phyloP scores from a whole-genome alignment of 2,888 invertebrate genomes.

The Sarcophaga caerulescens region DNA sequence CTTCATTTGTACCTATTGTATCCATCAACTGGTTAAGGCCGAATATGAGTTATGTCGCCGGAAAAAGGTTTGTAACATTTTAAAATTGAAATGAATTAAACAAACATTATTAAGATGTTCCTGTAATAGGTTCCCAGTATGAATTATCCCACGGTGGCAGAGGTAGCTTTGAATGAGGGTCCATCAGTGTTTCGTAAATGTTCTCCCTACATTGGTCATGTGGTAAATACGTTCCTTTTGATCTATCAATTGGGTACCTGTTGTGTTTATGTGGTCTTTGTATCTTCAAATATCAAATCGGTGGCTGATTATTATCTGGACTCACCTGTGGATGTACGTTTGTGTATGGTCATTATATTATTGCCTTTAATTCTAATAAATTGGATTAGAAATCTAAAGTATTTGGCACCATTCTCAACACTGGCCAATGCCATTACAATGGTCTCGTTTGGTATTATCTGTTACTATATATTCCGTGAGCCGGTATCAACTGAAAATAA shows the following conservation, averaged over 20 bases:
- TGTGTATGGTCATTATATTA: slow-evolving; percentile 88
- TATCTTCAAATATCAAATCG: slow-evolving; percentile 90
- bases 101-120: not conserved
- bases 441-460: slow-evolving; percentile 91
- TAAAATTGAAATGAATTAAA: not conserved
- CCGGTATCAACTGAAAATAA: slow-evolving; percentile 85
- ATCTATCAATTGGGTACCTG: slow-evolving; percentile 97
- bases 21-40: slow-evolving; percentile 88
- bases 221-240: slow-evolving; percentile 88
- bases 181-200: slow-evolving; percentile 85
- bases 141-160: slow-evolving; percentile 91
- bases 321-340: slow-evolving; percentile 82
- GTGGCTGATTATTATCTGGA: slow-evolving; percentile 84
- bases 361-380: slow-evolving; percentile 90
- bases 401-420: slow-evolving; percentile 94
- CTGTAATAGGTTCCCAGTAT: slow-evolving; percentile 83
- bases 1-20: slow-evolving; percentile 95
- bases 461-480: slow-evolving; percentile 91
- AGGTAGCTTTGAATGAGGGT: slow-evolving; percentile 89
- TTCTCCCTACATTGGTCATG: slow-evolving; percentile 85
- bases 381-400: slow-evolving; percentile 91
- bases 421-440: slow-evolving; percentile 93
- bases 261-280: slow-evolving; percentile 97
- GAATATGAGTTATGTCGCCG: slow-evolving; percentile 84
- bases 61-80: slow-evolving; percentile 77